Percentiles rank a stretch among this genome's conserved stretches.
Conservation (phyloP, 2,113 vertebrate genomes). For the Psammodynastes pulverulentus region DNA sequence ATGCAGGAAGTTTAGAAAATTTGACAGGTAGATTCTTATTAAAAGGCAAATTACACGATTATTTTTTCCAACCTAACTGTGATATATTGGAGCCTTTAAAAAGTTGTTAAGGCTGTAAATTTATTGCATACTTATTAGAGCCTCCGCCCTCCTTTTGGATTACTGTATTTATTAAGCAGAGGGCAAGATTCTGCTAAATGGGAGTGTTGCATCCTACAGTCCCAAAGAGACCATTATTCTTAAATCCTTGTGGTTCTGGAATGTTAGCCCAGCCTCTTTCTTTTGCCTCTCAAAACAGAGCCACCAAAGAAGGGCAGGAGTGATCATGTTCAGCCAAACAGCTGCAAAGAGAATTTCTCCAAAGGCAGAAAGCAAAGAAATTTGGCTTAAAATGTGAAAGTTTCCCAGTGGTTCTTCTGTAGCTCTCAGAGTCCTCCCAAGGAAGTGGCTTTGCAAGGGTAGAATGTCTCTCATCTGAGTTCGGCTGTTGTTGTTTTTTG, state of each 20-base stretch:
- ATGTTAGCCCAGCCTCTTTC: background rate
- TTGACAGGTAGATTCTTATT: background rate
- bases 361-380: constrained; percentile 18
- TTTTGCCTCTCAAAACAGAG: background rate
- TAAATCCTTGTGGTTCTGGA: background rate
- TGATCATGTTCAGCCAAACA: background rate
- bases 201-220: background rate
- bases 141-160: background rate
- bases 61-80: background rate
- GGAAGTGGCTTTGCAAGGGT: constrained; percentile 34
- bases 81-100: background rate
- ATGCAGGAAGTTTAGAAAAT: background rate
- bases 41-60: background rate
- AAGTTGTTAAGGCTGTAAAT: background rate
- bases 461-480: constrained; percentile 13
- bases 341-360: constrained; percentile 18
- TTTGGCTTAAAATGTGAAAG: background rate
- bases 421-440: background rate
- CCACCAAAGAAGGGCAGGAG: background rate
- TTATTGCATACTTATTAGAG: background rate
- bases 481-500: constrained; percentile 7
- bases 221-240: background rate
- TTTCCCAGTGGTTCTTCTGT: constrained; percentile 13
- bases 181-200: background rate
- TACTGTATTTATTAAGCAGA: background rate